Conservation (phyloP, 2,113 vertebrate genomes). For the mouse (Mus musculus) region GRCm39 chr17:47756001-47756500, state of each 20-base stretch:
- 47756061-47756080: background rate
- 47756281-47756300: background rate
- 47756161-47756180: background rate
- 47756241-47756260: no score
- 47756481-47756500: background rate
- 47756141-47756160: fast-evolving
- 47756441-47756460: background rate
- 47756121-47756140: fast-evolving
- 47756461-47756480: background rate
- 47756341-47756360: background rate
- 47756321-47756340: background rate
- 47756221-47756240: background rate
- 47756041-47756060: background rate
- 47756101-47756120: background rate
- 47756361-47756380: background rate
- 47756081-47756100: background rate
- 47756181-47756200: no score
- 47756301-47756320: background rate
- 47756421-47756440: background rate
- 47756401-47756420: background rate
- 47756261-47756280: no score
- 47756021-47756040: background rate
- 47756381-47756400: background rate
- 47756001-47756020: background rate
- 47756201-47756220: background rate